Evolutionary conservation across 1,140 invertebrate species (phyloP).

Genomic region (Pollicipes pollicipes): DNA sequence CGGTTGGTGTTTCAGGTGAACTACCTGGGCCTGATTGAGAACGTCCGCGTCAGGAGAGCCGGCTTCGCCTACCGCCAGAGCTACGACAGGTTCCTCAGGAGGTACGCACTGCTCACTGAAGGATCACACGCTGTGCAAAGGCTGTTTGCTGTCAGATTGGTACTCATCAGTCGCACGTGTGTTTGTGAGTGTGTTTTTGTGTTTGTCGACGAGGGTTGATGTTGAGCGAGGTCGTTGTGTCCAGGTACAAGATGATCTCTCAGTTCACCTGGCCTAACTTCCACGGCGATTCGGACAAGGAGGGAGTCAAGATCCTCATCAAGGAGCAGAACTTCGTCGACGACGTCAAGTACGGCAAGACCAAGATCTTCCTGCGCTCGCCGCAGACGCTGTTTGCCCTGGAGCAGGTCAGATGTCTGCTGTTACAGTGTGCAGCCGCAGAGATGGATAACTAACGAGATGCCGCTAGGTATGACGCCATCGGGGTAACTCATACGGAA

Average conservation of each 20-base stretch:
- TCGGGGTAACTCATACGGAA: too few species aligned
- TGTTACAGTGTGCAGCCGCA: background rate
- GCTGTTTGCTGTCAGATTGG: background rate
- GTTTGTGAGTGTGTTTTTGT: too few species aligned
- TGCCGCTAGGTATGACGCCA: too few species aligned
- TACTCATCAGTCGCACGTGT: conserved; percentile 7
- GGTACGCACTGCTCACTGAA: conserved; percentile 28
- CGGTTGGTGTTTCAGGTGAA: too few species aligned
- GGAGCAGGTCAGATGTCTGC: conserved; percentile 42
- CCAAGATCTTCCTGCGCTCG: conserved; percentile 83
- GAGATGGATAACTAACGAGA: too few species aligned
- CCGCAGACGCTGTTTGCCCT: conserved; percentile 74
- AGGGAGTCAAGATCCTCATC: conserved; percentile 66
- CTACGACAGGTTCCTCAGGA: conserved; percentile 68
- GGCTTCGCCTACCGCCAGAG: conserved; percentile 81
- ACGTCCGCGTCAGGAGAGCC: conserved; percentile 77
- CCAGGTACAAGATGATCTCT: conserved; percentile 88
- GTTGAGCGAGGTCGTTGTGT: too few species aligned
- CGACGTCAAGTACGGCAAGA: conserved; percentile 84
- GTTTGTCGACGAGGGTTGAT: too few species aligned
- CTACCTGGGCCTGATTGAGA: conserved; percentile 80
- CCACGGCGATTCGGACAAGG: conserved; percentile 48
- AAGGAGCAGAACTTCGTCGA: conserved; percentile 52
- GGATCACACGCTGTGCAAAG: background rate
- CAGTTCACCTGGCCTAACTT: conserved; percentile 89